A percentile compares a stretch with the other conserved stretches of the same genome.
Conservation (phyloP, 2,888 invertebrate genomes). For the Nomada fucata region DNA sequence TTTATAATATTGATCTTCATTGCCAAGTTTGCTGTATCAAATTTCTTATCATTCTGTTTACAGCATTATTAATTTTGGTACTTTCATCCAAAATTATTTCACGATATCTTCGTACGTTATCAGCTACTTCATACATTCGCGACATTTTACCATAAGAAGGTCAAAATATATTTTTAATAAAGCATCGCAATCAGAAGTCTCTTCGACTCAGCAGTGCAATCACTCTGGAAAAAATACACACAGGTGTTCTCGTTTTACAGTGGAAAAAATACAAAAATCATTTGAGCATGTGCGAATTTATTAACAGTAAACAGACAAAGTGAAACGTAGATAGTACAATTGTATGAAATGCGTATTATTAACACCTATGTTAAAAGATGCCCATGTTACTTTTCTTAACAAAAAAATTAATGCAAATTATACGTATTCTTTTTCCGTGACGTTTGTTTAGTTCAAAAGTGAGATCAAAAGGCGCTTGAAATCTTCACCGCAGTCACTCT, state of each 20-base stretch:
- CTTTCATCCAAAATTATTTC: neutral
- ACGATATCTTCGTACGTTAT: neutral
- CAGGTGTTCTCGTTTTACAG: constrained; percentile 32
- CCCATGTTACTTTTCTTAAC: constrained; percentile 41
- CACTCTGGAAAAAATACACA: constrained; percentile 77
- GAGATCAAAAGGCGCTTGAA: constrained; percentile 82
- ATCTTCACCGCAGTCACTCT: constrained; percentile 83
- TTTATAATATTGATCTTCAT: no score
- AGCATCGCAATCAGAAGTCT: constrained; percentile 81
- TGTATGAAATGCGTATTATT: constrained; percentile 63
- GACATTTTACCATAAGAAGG: neutral
- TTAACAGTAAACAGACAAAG: constrained; percentile 39
- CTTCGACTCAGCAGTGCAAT: constrained; percentile 79
- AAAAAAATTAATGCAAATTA: constrained; percentile 30
- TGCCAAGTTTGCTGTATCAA: no score
- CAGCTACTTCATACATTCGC: neutral
- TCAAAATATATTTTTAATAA: constrained; percentile 71
- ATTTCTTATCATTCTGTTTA: no score
- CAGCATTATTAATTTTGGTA: no score
- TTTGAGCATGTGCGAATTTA: constrained; percentile 59
- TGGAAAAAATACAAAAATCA: constrained; percentile 10
- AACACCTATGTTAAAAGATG: constrained; percentile 54
- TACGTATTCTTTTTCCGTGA: constrained; percentile 42
- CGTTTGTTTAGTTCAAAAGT: constrained; percentile 79
- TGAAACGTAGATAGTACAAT: constrained; percentile 61